Base-by-base conservation (phyloP, 2,797 vertebrate species). In the Selene dorsalis region DNA sequence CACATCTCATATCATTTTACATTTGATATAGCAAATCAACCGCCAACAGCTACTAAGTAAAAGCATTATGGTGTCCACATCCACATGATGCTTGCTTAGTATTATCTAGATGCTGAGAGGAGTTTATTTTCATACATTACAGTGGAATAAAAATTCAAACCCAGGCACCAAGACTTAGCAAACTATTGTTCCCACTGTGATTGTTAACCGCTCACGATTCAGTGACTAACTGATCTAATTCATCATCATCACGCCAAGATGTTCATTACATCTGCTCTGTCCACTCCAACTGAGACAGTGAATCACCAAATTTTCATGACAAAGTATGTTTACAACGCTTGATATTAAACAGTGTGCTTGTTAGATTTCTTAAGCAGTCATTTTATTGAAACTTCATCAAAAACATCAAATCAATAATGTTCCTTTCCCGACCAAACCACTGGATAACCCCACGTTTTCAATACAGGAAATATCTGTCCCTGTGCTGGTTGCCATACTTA, bases 401-500 rank as follows among this genome's bases (percentile, higher is more conserved):
- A 20, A 43, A 53, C 3, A 52, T 55, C 0, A 43, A n/a, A 30
- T 32, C 26, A 58, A 18, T 9, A 24, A 26, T 38, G n/a, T 2
- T 71, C 7, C 14, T 59, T 55, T 45, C 24, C 10, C 57, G 20
- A 26, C 6, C 4, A 6, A 41, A 20, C 20, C 18, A 6, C 60
- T 22, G 35, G 45, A 35, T 22, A 28, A 38, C 7, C 26, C 39
- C 11, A 30, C 26, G 18, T 18, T 26, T 6, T 43, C 30, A 28
- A 4, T 35, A 13, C 0, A 43, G 3, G 38, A 12, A 20, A 24
- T 63, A 48, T 16, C 12, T 53, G 18, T 32, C 45, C 26, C n/a
- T 47, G 17, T 41, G 6, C 3, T 26, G 1, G 1, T 3, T 6
- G n/a, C 9, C 8, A 32, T 60, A 94, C 95, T 93, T 84, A 95